Conservation (phyloP, 2,888 invertebrate species). For the Drosophila mimetica region DNA sequence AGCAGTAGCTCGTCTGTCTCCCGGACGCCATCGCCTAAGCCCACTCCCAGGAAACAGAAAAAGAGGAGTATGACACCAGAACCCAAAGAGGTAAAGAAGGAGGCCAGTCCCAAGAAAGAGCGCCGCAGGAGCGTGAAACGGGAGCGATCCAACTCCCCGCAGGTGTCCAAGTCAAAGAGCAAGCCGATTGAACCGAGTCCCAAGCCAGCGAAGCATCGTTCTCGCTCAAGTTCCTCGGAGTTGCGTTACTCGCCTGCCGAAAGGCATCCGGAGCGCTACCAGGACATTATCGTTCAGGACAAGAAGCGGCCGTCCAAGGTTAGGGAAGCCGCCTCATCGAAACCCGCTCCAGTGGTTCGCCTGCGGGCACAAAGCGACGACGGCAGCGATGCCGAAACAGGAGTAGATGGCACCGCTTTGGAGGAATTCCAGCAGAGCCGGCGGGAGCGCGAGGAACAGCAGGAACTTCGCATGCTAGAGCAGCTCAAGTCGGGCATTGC, state of each 20-base stretch:
- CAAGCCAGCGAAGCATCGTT: constrained; percentile 42
- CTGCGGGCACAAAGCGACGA: constrained; percentile 87
- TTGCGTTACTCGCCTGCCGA: constrained; percentile 89
- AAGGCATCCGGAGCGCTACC: constrained; percentile 89
- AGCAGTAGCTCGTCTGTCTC: constrained; percentile 45
- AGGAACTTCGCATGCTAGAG: constrained; percentile 89
- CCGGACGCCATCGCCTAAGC: constrained; percentile 41
- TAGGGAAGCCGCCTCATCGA: constrained; percentile 30
- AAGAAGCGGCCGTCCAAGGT: constrained; percentile 49
- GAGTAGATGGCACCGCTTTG: constrained; percentile 86
- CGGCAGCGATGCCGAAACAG: constrained; percentile 87
- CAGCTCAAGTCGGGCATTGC: constrained; percentile 88
- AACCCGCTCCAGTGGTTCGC: constrained; percentile 86
- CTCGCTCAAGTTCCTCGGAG: constrained; percentile 81
- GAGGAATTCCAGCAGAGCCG: constrained; percentile 85
- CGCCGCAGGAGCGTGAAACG: constrained; percentile 40
- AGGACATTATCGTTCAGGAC: constrained; percentile 86
- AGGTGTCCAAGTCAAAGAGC: constrained; percentile 37
- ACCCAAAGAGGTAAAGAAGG: constrained; percentile 31
- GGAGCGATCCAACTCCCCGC: constrained; percentile 65
- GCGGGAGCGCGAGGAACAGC: constrained; percentile 87
- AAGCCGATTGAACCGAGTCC: constrained; percentile 58
- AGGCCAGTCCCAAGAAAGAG: constrained; percentile 51
- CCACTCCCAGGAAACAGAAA: constrained; percentile 50
- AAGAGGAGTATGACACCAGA: constrained; percentile 55